A percentile compares a stretch with the other conserved stretches of the same genome.
phyloP scores from a whole-genome alignment of 2,888 invertebrate species.

The Melangyna quadrimaculata region DNA sequence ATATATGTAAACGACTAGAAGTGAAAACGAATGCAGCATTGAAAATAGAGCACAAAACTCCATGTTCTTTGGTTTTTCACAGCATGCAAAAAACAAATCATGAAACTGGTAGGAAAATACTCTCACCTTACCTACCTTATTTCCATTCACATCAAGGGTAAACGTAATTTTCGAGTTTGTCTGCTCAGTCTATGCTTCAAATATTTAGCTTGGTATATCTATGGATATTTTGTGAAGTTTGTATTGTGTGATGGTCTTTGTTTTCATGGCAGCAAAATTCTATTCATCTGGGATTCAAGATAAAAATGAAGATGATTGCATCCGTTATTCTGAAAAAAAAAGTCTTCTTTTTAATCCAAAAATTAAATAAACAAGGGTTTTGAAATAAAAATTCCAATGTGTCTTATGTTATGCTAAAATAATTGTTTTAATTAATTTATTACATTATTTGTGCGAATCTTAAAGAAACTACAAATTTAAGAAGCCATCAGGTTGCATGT shows the following conservation, averaged over 20 bases:
- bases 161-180: constrained; percentile 1
- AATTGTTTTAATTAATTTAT: not conserved
- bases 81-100: constrained; percentile 6
- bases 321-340: not conserved
- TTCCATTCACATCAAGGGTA: not conserved
- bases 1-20: constrained; percentile 8
- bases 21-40: constrained; percentile 24
- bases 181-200: not conserved
- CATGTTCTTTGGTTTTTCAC: constrained; percentile 9
- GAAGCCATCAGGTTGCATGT: too few species aligned
- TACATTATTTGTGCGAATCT: not conserved
- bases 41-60: constrained; percentile 11
- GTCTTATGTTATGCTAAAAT: too few species aligned
- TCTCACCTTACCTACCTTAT: not conserved
- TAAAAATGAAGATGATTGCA: not conserved
- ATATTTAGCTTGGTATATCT: not conserved
- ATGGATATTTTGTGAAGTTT: not conserved
- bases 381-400: too few species aligned
- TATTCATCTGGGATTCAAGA: not conserved
- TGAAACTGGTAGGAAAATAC: not conserved
- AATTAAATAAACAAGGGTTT: not conserved
- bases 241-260: not conserved
- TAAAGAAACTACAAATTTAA: too few species aligned
- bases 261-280: not conserved
- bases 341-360: not conserved